phyloP scores from a whole-genome alignment of 2,888 invertebrate species.

The Leptothorax acervorum region DNA sequence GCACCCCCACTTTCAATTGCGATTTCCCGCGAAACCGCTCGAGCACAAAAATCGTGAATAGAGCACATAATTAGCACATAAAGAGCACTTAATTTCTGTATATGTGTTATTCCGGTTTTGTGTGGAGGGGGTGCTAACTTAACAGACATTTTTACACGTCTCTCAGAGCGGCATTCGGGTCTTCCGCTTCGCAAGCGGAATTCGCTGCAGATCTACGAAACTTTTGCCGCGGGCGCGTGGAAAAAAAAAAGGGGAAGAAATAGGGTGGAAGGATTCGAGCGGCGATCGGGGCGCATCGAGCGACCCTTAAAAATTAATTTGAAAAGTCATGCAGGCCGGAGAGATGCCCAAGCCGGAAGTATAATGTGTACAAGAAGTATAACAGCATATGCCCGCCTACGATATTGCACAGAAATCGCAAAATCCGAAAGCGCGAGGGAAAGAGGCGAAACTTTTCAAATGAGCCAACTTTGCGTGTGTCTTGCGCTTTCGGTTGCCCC shows the following conservation, averaged over 20 bases:
- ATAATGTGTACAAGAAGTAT: conserved; percentile 64
- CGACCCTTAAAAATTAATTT: conserved; percentile 82
- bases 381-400: conserved; percentile 3
- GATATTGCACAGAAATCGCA: conserved; percentile 71
- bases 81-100: too few species aligned
- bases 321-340: conserved; percentile 75
- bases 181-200: background rate
- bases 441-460: conserved; percentile 80
- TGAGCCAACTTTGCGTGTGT: conserved; percentile 85
- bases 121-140: too few species aligned
- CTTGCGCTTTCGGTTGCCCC: conserved; percentile 80
- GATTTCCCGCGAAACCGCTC: too few species aligned
- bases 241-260: background rate
- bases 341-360: conserved; percentile 54
- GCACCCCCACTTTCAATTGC: too few species aligned
- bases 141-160: too few species aligned
- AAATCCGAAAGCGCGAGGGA: conserved; percentile 61
- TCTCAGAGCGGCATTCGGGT: background rate
- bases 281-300: conserved; percentile 24
- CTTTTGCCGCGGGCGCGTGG: conserved; percentile 12
- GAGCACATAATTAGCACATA: too few species aligned
- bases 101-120: too few species aligned
- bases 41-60: too few species aligned
- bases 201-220: conserved; percentile 30
- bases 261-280: background rate